Evolutionary conservation across 2,113 vertebrate genomes (phyloP).

Genomic region (Syrrhaptes paradoxus): DNA sequence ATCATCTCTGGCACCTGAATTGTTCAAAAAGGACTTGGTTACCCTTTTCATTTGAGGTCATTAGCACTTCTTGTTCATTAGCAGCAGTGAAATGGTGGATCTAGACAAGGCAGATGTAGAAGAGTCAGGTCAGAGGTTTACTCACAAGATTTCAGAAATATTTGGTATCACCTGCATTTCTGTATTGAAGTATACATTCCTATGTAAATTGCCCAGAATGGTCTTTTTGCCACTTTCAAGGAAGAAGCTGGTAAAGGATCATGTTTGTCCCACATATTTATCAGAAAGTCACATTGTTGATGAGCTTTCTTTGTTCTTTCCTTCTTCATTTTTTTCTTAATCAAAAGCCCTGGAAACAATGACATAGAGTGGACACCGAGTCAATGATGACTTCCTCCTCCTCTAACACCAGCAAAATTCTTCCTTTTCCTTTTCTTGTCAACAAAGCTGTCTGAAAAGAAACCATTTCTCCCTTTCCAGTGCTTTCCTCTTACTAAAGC

Average conservation of each 20-base stretch:
- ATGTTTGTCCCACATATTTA: background rate
- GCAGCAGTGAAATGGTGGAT: background rate
- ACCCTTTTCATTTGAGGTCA: background rate
- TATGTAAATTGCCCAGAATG: background rate
- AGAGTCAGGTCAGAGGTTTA: background rate
- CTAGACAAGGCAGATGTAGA: background rate
- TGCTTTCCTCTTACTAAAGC: background rate
- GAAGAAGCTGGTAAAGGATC: background rate
- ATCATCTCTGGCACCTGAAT: background rate
- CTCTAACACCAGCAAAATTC: background rate
- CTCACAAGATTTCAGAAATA: background rate
- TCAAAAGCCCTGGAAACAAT: background rate
- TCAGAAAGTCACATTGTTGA: background rate
- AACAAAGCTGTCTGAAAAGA: background rate
- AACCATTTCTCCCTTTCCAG: background rate
- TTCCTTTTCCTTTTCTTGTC: background rate
- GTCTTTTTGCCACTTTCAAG: background rate
- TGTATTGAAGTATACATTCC: background rate
- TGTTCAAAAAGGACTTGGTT: background rate
- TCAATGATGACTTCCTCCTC: background rate
- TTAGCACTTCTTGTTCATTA: background rate
- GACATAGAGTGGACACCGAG: accelerated
- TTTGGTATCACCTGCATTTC: background rate
- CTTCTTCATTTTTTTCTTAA: background rate
- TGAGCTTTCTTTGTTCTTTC: background rate